These are phyloP conservation scores for Hephaestus fuliginosus DNA, from an alignment of 2,797 vertebrate species.

Conservation along the genomic window DNA sequence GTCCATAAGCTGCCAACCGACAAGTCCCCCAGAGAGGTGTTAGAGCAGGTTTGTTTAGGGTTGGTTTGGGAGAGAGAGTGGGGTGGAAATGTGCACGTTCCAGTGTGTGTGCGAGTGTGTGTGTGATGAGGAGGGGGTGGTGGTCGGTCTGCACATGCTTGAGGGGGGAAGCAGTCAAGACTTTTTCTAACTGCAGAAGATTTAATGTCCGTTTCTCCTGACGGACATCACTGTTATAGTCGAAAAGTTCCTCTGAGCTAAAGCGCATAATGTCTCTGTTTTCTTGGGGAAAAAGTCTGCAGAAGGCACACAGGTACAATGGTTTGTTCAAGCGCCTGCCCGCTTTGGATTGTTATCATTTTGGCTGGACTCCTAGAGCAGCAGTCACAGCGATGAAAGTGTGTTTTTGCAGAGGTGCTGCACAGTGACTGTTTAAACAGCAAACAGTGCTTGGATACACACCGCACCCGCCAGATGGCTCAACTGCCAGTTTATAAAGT, in stretches of 20 bases:
- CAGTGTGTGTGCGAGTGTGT: slow-evolving; percentile 32
- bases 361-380: slow-evolving; percentile 68
- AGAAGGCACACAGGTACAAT: slow-evolving; percentile 33
- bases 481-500: slow-evolving; percentile 63
- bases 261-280: slow-evolving; percentile 22
- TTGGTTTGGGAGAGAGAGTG: slow-evolving; percentile 69
- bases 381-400: slow-evolving; percentile 63
- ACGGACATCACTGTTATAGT: slow-evolving; percentile 38
- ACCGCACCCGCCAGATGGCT: slow-evolving; percentile 52
- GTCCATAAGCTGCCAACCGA: slow-evolving; percentile 80
- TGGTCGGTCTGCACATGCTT: slow-evolving; percentile 48
- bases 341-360: slow-evolving; percentile 62
- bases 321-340: slow-evolving; percentile 36
- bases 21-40: slow-evolving; percentile 83
- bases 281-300: slow-evolving; percentile 26
- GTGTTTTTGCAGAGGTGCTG: slow-evolving; percentile 65
- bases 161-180: slow-evolving; percentile 67
- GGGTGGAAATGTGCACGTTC: slow-evolving; percentile 56
- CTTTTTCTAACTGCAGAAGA: slow-evolving; percentile 65
- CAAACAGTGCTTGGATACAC: slow-evolving; percentile 67
- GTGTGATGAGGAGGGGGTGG: background rate
- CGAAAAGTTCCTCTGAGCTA: slow-evolving; percentile 25
- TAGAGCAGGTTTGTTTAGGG: slow-evolving; percentile 82
- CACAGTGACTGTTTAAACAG: slow-evolving; percentile 72
- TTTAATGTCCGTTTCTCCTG: slow-evolving; percentile 51